phyloP scores from a whole-genome alignment of 2,113 vertebrate genomes.

The Lanius collurio region DNA sequence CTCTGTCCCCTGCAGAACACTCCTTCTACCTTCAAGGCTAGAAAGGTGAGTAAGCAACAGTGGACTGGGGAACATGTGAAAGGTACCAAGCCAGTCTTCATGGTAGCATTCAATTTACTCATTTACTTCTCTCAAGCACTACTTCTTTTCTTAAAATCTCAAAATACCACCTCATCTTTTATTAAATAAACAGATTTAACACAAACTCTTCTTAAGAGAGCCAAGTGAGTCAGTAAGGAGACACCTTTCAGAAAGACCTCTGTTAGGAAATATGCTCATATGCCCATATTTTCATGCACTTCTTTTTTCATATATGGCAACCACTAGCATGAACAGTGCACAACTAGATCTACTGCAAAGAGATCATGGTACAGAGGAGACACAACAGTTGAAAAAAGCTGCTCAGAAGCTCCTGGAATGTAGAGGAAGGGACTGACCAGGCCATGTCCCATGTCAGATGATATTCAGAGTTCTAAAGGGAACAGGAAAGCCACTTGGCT shows the following conservation, averaged over 20 bases:
- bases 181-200: background rate
- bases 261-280: background rate
- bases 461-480: background rate
- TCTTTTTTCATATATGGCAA: background rate
- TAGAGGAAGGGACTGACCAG: background rate
- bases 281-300: background rate
- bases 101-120: background rate
- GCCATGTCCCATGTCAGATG: background rate
- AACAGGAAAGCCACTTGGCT: background rate
- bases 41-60: background rate
- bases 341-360: background rate
- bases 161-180: background rate
- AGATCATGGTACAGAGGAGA: background rate
- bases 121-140: background rate
- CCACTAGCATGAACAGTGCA: accelerated
- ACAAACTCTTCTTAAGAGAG: background rate
- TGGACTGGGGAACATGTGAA: background rate
- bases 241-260: background rate
- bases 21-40: background rate
- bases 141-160: background rate
- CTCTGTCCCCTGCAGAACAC: background rate
- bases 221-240: background rate
- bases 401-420: background rate
- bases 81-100: background rate
- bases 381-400: background rate